Evolutionary conservation across 2,113 vertebrate genomes (phyloP).

Genomic region (Phodopus roborovskii): DNA sequence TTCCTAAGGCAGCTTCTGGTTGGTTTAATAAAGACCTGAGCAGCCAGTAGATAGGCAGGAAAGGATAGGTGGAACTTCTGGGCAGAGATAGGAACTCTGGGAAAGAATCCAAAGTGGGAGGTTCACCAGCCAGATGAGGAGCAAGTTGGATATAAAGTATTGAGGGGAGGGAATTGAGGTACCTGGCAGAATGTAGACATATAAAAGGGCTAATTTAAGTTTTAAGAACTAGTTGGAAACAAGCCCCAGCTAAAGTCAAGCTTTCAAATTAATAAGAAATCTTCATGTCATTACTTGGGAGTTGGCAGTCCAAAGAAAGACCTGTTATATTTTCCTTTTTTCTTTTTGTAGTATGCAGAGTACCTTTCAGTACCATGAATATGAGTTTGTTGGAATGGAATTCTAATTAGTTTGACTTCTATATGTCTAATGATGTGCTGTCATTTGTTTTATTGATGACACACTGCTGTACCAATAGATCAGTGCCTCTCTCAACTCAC

Average conservation of each 20-base stretch:
- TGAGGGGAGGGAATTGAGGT: neutral
- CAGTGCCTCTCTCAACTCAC: neutral
- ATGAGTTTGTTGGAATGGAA: neutral
- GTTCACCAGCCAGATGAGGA: neutral
- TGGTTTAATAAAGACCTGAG: neutral
- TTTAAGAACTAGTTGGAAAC: neutral
- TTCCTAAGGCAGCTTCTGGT: neutral
- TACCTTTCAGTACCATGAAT: neutral
- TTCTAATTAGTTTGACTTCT: neutral
- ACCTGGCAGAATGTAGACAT: neutral
- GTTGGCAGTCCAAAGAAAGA: neutral
- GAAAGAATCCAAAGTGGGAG: neutral
- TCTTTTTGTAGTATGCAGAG: neutral
- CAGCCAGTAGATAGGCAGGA: neutral
- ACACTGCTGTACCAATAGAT: neutral
- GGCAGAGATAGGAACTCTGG: neutral
- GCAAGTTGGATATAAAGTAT: neutral
- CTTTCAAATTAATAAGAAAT: neutral
- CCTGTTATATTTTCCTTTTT: neutral
- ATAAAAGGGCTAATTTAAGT: neutral
- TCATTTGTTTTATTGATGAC: neutral
- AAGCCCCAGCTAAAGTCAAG: neutral
- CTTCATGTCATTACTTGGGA: neutral
- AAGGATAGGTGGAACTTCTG: neutral
- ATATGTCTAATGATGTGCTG: neutral